Conservation (phyloP, 2,113 vertebrate genomes). For the Balaeniceps rex region DNA sequence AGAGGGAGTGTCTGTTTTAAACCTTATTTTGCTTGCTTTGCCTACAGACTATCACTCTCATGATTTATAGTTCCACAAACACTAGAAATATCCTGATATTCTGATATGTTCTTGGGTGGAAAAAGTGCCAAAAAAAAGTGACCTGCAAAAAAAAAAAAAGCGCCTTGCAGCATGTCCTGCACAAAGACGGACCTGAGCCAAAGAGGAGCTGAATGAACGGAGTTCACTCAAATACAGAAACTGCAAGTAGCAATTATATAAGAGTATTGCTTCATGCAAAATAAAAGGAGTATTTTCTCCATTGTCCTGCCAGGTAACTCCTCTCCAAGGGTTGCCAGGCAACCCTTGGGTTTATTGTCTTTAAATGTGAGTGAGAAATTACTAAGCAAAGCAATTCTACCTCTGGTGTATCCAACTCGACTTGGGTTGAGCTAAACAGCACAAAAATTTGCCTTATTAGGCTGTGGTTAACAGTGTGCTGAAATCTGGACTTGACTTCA, state of each 20-base stretch:
- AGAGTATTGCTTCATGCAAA: background rate
- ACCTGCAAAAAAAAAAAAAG: background rate
- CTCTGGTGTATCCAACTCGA: background rate
- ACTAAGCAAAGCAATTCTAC: background rate
- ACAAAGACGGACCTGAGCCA: background rate
- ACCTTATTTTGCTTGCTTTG: background rate
- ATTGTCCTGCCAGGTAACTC: background rate
- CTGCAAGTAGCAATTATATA: background rate
- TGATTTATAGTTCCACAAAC: background rate
- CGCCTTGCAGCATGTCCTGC: background rate
- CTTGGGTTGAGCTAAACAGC: background rate
- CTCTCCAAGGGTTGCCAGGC: background rate
- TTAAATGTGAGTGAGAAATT: background rate
- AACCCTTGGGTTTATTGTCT: background rate
- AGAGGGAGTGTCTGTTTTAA: background rate
- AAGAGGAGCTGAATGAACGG: background rate
- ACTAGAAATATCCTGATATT: background rate
- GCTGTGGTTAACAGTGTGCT: background rate
- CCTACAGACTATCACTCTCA: background rate
- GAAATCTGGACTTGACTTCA: background rate
- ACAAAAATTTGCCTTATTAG: accelerated
- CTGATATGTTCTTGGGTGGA: background rate
- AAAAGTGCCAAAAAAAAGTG: background rate
- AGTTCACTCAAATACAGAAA: background rate
- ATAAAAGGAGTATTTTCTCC: background rate